Evolutionary conservation across 2,113 vertebrate genomes (phyloP).

Genomic region (Acanthisitta chloris): DNA sequence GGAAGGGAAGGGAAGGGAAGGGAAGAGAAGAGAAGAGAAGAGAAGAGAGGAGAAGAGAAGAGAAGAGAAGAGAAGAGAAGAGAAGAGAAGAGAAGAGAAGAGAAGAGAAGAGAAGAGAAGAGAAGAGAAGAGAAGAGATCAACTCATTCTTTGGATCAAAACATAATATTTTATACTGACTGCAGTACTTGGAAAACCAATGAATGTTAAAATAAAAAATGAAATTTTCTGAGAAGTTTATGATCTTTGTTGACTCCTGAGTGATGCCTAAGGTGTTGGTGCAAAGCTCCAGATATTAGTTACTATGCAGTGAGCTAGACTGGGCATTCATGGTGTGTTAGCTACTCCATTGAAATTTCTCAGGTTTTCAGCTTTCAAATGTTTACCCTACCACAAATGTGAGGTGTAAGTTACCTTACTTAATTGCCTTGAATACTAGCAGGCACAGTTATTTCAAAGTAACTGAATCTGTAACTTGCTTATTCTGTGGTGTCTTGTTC

Average conservation of each 20-base stretch:
- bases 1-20: accelerated
- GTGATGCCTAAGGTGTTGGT: not conserved
- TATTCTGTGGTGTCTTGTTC: not conserved
- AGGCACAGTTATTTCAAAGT: not conserved
- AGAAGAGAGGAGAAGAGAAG: too few relatives aligned
- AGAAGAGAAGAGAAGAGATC: not conserved
- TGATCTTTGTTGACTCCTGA: not conserved
- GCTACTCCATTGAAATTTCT: not conserved
- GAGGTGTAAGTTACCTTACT: not conserved
- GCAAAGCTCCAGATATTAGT: not conserved
- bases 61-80: not conserved
- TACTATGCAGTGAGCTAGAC: not conserved
- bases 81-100: too few relatives aligned
- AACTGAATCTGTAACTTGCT: not conserved
- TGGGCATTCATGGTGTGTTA: not conserved
- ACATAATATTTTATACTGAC: not conserved
- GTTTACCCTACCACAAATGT: not conserved
- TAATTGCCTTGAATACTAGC: not conserved
- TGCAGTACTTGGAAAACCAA: not conserved
- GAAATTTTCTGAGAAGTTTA: not conserved
- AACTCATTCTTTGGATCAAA: not conserved
- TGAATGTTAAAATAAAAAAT: not conserved
- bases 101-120: too few relatives aligned
- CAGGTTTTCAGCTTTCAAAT: not conserved
- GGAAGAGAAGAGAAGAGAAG: not conserved